Evolutionary conservation across 2,888 invertebrate species (phyloP).

Genomic region (Cephus rjabovi): DNA sequence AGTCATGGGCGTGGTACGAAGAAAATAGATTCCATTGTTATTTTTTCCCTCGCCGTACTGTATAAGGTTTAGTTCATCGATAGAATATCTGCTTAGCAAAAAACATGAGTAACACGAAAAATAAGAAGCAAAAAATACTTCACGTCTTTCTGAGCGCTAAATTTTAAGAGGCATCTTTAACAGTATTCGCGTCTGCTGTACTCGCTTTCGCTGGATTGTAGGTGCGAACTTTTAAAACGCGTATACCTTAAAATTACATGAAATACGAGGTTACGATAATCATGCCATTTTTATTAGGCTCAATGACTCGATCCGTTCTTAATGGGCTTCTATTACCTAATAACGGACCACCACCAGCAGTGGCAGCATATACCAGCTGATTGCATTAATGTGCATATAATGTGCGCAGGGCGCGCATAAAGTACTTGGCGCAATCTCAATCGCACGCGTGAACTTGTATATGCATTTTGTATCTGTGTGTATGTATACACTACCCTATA

Average conservation of each 20-base stretch:
- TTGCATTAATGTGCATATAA: background rate
- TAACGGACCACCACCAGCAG: background rate
- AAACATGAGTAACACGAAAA: background rate
- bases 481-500: background rate
- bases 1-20: background rate
- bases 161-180: background rate
- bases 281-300: conserved; percentile 62
- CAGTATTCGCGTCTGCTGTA: background rate
- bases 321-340: conserved; percentile 17
- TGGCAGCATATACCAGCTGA: background rate
- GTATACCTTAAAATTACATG: background rate
- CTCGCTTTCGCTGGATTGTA: background rate
- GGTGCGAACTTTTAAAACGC: background rate
- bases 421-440: background rate
- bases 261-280: conserved; percentile 40
- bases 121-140: background rate
- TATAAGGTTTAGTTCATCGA: background rate
- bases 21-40: background rate
- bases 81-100: background rate
- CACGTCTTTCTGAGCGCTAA: background rate
- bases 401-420: background rate
- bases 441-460: background rate
- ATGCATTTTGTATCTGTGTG: background rate
- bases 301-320: conserved; percentile 26
- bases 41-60: background rate